Evolutionary conservation across 1,140 invertebrate species (phyloP), one percentile per base, ranked within the genome.

Genomic region (Orius insidiosus): DNA sequence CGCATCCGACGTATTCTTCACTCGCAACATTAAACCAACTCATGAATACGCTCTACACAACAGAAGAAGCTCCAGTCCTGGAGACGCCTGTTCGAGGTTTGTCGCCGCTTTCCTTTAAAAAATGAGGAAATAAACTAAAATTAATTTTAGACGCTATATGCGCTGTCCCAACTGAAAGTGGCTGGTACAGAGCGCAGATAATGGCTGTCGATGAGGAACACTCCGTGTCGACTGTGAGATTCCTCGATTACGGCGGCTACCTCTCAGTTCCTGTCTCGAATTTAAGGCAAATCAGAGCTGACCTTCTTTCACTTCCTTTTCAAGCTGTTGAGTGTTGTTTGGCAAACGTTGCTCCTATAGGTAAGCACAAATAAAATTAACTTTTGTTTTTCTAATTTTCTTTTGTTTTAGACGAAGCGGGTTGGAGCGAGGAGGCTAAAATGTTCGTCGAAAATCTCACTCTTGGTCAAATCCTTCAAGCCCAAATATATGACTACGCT

Each of bases 211-310:
- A 82, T 56, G 63, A 72, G 46, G 73, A 75, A 35, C 73, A 68
- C 37, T 69, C 75, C 48, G 68, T 74, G n/a, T 81, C 80, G 57
- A 68, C 87, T 47, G 74, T 95, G 30, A 83, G 83, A 64, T 79
- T 89, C 60, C 75, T 97, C 1, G 94, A 97, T 66, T 89, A 90
- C 60, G 94, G 94, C 18, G 93, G 92, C 38, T 97, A 85, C 61
- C 74, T 76, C 56, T 70, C 69, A 32, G 68, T 93, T n/a, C 71
- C 74, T 51, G 78, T 78, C 50, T 64, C 72, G 15, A 64, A 73
- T 48, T 71, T 95, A 55, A 74, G 84, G 56, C 84, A 92, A 67
- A 92, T 98, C 48, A 74, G 87, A 51, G 79, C 76, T 48, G 89
- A 97, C 64, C 95, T 92, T 60, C 79, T 94, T 68, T 70, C 75